Percentiles rank a stretch among this genome's conserved stretches.
Conservation (phyloP, 2,113 vertebrate genomes). For the Ptychochromis oligacanthus region DNA sequence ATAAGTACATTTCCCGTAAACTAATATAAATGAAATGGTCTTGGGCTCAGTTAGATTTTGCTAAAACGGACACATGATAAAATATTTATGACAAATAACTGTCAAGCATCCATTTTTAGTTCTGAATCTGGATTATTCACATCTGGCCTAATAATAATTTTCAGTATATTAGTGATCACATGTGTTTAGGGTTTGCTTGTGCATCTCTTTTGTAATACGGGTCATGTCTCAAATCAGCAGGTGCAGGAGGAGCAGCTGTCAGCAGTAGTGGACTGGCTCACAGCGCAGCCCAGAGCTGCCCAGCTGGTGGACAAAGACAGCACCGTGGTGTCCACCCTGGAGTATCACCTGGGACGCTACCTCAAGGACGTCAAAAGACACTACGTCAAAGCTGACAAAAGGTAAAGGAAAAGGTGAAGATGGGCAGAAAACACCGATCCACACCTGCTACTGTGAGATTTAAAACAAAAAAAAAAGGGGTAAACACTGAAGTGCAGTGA, state of each 20-base stretch:
- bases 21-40: not conserved
- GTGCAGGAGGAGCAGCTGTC: conserved; percentile 94
- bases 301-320: conserved; percentile 96
- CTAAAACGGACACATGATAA: not conserved
- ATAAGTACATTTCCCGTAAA: not conserved
- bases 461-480: no score
- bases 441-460: not conserved
- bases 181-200: not conserved
- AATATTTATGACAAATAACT: not conserved
- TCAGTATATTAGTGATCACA: not conserved
- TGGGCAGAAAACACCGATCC: not conserved
- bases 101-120: not conserved
- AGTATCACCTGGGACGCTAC: conserved; percentile 91
- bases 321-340: conserved; percentile 91
- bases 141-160: not conserved
- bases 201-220: not conserved
- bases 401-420: conserved; percentile 73
- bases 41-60: not conserved
- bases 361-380: conserved; percentile 96
- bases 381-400: conserved; percentile 93
- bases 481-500: no score
- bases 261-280: conserved; percentile 95
- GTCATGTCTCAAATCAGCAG: conserved; percentile 77
- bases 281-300: conserved; percentile 91
- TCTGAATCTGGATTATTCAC: not conserved